Percentiles rank a stretch among this genome's conserved stretches.
phyloP scores from a whole-genome alignment of 2,888 invertebrate genomes.

The Cordylochernes scorpioides region DNA sequence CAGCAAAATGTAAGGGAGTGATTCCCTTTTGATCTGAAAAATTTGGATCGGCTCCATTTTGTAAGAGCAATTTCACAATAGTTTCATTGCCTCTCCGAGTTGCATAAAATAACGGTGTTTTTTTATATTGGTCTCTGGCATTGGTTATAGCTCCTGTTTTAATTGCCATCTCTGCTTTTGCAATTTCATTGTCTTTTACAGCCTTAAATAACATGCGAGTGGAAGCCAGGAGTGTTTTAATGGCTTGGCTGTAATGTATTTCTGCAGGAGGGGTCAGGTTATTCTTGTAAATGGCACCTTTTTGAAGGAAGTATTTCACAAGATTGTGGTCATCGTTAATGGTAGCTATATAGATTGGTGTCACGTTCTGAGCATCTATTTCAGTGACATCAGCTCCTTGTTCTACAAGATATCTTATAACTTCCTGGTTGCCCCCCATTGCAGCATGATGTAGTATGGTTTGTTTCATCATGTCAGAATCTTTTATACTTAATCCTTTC shows the following conservation, averaged over 20 bases:
- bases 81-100: neutral
- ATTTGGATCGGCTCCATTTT: conserved; percentile 1
- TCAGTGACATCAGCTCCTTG: conserved; percentile 1
- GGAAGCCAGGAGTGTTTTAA: neutral
- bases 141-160: neutral
- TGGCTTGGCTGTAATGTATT: neutral
- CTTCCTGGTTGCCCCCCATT: neutral
- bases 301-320: conserved; percentile 1
- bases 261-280: neutral
- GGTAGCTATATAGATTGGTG: neutral
- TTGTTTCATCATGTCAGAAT: too few relatives aligned
- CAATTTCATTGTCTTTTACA: neutral
- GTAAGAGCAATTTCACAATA: conserved; percentile 1
- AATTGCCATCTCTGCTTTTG: neutral
- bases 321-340: neutral
- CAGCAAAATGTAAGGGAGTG: conserved; percentile 2
- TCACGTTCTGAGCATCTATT: neutral
- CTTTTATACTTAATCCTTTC: too few relatives aligned
- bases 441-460: conserved; percentile 1
- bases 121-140: neutral
- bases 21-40: neutral
- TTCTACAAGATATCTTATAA: neutral
- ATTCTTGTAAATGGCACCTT: conserved; percentile 3
- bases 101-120: conserved; percentile 1
- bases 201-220: conserved; percentile 3